Evolutionary conservation across 2,888 invertebrate species (phyloP), one percentile per base, ranked within the genome.

Genomic region (Myopa testacea): DNA sequence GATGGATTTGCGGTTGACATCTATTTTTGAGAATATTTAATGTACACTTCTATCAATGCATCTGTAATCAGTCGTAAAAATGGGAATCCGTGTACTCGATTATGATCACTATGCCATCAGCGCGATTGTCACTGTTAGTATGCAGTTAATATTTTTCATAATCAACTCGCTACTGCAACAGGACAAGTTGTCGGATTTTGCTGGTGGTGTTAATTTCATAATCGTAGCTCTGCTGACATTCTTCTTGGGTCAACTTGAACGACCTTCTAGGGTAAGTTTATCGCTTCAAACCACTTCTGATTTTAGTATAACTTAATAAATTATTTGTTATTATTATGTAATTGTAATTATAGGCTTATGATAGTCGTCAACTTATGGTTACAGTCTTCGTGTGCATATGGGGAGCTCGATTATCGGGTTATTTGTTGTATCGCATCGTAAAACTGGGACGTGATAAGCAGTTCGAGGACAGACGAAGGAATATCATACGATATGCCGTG

Each of bases 111-210:
- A 95, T 88, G 95, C 95, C 81, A 93, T 96, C 81, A 95, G 95
- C 89, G 96, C 95, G 45, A 95, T 96, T 89, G 95, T 96, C 71
- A 94, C 95, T 1, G 93, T 95, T 50, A 92, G 92, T 38, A 93
- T 96, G 94, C 97, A 97, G 90, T 91, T 97, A 76, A 91, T 95
- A 75, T 97, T 97, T 90, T 97, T 97, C 90, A 91, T 94, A 60
- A 93, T 97, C 83, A 96, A 96, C 63, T 95, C 96, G 6, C 92
- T 94, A 76, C 95, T 95, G 83, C 95, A 96, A 89, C 93, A 95
- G 90, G 97, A 97, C 88, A 96, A 97, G 90, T 91, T 97, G 78
- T 96, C 97, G 0, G 97, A 98, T 89, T 96, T 97, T 90, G 97
- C 97, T 79, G 96, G 97, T 10, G 97, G 97, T 77, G 94, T 95